A percentile compares a stretch with the other conserved stretches of the same genome.
These are phyloP conservation scores for Loxodonta africana DNA, from an alignment of 2,113 vertebrate genomes.

Conservation along the genomic window DNA sequence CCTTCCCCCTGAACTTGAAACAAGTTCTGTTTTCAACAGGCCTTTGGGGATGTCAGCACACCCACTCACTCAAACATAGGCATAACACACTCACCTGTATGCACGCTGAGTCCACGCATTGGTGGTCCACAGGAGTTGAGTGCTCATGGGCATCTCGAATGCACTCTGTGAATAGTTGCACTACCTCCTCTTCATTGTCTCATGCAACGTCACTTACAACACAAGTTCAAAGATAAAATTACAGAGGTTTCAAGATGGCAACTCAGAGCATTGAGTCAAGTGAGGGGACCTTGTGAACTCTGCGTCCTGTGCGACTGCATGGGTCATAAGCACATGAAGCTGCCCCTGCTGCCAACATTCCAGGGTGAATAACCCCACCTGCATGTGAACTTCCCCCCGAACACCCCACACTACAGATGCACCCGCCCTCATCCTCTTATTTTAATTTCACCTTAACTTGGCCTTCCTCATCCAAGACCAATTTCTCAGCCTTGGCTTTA, in stretches of 20 bases:
- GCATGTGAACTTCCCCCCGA: too few relatives aligned
- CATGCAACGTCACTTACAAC: not conserved
- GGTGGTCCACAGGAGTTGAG: not conserved
- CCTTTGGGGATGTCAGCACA: not conserved
- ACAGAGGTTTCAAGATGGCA: not conserved
- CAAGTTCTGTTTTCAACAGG: not conserved
- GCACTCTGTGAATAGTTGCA: accelerated
- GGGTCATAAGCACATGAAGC: not conserved
- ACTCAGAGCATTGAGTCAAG: not conserved
- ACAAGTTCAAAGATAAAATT: not conserved
- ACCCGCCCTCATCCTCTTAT: too few relatives aligned
- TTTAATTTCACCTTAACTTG: not conserved
- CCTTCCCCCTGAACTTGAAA: not conserved
- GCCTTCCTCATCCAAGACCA: not conserved
- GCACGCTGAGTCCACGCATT: not conserved
- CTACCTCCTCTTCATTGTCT: not conserved
- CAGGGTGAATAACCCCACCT: accelerated
- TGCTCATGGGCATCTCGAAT: not conserved
- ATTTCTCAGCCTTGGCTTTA: not conserved
- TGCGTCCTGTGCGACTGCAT: too few relatives aligned
- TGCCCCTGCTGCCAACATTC: too few relatives aligned
- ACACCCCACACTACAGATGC: not conserved
- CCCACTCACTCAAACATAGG: not conserved
- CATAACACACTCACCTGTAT: not conserved
- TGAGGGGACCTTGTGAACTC: not conserved